Conservation (phyloP, 2,888 invertebrate species). For the Neoscelio sp. region DNA sequence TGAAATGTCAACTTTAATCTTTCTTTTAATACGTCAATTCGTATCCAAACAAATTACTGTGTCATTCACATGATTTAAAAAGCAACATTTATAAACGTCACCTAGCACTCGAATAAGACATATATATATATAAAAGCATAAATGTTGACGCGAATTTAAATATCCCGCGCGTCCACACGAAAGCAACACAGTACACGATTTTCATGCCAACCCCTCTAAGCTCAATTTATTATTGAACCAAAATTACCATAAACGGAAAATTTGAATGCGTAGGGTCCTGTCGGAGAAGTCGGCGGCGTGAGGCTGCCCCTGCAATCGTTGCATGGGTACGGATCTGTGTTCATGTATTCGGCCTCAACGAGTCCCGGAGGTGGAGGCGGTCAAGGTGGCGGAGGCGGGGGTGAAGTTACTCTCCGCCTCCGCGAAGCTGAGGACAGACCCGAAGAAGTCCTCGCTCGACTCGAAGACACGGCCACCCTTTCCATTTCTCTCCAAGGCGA, state of each 20-base stretch:
- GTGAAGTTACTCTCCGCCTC: slow-evolving; percentile 82
- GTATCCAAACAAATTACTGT: too few species aligned
- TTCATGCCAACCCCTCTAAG: neutral
- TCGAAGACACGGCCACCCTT: slow-evolving; percentile 82
- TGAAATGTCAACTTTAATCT: too few species aligned
- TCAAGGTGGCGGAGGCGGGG: slow-evolving; percentile 78
- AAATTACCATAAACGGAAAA: slow-evolving; percentile 53
- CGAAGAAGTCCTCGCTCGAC: slow-evolving; percentile 82
- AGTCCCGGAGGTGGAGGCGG: slow-evolving; percentile 80
- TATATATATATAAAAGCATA: too few species aligned
- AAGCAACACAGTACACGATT: slow-evolving; percentile 18
- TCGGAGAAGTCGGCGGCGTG: slow-evolving; percentile 82
- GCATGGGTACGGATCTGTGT: slow-evolving; percentile 83
- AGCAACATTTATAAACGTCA: too few species aligned
- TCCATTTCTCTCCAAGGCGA: slow-evolving; percentile 82
- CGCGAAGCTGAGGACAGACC: slow-evolving; percentile 83
- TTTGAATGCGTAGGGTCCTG: slow-evolving; percentile 79
- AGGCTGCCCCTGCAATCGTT: slow-evolving; percentile 82
- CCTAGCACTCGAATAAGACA: too few species aligned
- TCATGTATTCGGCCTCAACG: slow-evolving; percentile 83
- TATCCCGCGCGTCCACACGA: slow-evolving; percentile 5
- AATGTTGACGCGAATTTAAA: too few species aligned
- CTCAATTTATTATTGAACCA: slow-evolving; percentile 8
- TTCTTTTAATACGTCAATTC: too few species aligned
- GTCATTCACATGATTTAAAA: too few species aligned